Base-by-base conservation (phyloP, 2,797 vertebrate genomes). In the Periparus ater region DNA sequence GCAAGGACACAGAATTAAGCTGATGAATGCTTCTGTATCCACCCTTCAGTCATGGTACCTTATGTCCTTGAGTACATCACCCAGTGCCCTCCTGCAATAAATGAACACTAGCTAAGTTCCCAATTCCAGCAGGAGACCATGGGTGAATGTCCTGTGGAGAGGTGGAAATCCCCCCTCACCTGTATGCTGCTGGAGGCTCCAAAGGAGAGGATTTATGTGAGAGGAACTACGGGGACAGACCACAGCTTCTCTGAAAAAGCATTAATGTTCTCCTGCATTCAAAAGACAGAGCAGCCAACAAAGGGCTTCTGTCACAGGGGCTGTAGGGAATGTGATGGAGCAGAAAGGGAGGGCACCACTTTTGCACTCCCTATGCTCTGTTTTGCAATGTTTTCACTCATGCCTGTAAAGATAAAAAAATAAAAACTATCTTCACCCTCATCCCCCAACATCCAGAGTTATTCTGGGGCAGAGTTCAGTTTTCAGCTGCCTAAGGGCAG, bases 331-430 rank as follows among this genome's bases (percentile, higher is more conserved):
- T 0, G 0, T 26, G 44, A 50, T 2, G 1, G 34, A 23, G 30
- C 44, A 87, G 60, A 48, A 51, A 44, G 27, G 15, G 14, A 89
- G 17, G 16, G 29, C 19, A 66, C 8, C 26, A 54, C 55, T 45
- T 83, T 63, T 86, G 42, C 10, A 6, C 26, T 57, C 23, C 17
- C 19, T 3, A 0, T 0, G 0, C 34, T 68, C 47, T 29, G 21
- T 42, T 70, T 68, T 57, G 51, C 47, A 53, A 18, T 2, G 2
- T 63, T 66, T 75, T 90, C 32, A 36, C 60, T 90, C n/a, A 73
- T 0, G 1, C 6, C 30, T 32, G 10, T 38, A 78, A 71, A 74
- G 45, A 54, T 6, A 54, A 74, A 85, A 66, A 80, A 42, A 5
- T 5, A 27, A 88, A 60, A 88, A 36, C 36, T 44, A 25, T 13